Evolutionary conservation across 2,113 vertebrate genomes (phyloP), one percentile per base, ranked within the genome.

Genomic region (Austrofundulus limnaeus): DNA sequence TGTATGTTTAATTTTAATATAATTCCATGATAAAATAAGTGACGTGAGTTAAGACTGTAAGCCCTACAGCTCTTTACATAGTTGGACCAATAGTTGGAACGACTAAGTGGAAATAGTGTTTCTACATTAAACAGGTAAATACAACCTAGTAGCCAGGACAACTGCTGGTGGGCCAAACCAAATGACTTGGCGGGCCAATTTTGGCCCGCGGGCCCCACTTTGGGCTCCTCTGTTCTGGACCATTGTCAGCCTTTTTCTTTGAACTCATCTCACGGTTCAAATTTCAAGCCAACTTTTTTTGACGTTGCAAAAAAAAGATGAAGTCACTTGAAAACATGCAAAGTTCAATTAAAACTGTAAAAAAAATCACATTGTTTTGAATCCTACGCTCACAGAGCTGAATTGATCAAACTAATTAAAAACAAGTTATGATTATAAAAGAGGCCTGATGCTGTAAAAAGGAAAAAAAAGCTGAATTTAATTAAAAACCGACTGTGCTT

Each of bases 401-500:
- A 78, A 43, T 58, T 72, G n/a, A 70, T 77, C 54, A 68, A 72
- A 67, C 59, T 70, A 61, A 86, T 86, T 84, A 71, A 86, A 82
- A 49, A 72, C 47, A 59, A 53, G 57, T 61, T 71, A 45, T 70
- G 82, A 82, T 84, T 66, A 67, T 39, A 57, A 72, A 65, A 46
- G 49, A 63, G 49, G 69, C 15, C 58, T 80, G 14, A 49, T 37
- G 82, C 75, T 83, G 70, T 75, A 66, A 83, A 87, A 84, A n/a
- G n/a, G n/a, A n/a, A n/a, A n/a, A n/a, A n/a, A n/a, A n/a, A n/a
- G 77, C 88, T 89, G 64, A 43, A 57, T 73, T 80, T 86, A 87
- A 89, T 90, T 86, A 86, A 88, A 88, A 25, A 53, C 24, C 42
- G n/a, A 82, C 61, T 84, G 66, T 85, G 86, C 82, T 83, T 89